Percentiles rank a stretch among this genome's conserved stretches.
These are phyloP conservation scores for Danio choprae DNA, from an alignment of 2,797 vertebrate species.

Conservation along the genomic window DNA sequence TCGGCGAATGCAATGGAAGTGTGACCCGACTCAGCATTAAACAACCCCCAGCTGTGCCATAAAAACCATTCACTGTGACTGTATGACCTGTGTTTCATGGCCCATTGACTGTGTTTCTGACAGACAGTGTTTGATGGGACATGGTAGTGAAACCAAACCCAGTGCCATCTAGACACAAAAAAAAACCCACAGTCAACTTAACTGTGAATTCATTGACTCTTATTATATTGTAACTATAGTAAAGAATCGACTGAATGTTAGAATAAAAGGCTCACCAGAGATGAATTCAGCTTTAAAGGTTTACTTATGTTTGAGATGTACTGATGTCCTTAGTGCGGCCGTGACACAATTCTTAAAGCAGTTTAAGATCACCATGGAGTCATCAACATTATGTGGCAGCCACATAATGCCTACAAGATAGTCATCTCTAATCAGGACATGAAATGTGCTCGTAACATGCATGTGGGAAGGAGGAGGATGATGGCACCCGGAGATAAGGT, in stretches of 20 bases:
- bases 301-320: conserved; percentile 31
- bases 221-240: conserved; percentile 13
- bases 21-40: conserved; percentile 32
- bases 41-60: conserved; percentile 51
- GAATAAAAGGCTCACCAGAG: background rate
- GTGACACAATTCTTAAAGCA: conserved; percentile 53
- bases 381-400: conserved; percentile 34
- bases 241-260: background rate
- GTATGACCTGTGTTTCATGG: conserved; percentile 52
- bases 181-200: background rate
- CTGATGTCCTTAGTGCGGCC: conserved; percentile 13
- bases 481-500: conserved; percentile 70
- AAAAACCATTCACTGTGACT: conserved; percentile 44
- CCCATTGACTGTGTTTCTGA: conserved; percentile 45
- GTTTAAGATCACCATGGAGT: conserved; percentile 57
- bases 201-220: background rate
- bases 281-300: conserved; percentile 16
- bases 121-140: conserved; percentile 30
- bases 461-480: conserved; percentile 49
- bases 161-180: conserved; percentile 2
- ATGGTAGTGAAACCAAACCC: conserved; percentile 5
- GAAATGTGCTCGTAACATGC: conserved; percentile 70
- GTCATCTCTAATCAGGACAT: conserved; percentile 73
- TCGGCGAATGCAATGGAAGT: background rate
- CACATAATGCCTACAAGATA: conserved; percentile 68